A percentile compares a stretch with the other conserved stretches of the same genome.
Evolutionary conservation across 1,140 invertebrate genomes (phyloP).

Genomic region (Pogonomyrmex barbatus): DNA sequence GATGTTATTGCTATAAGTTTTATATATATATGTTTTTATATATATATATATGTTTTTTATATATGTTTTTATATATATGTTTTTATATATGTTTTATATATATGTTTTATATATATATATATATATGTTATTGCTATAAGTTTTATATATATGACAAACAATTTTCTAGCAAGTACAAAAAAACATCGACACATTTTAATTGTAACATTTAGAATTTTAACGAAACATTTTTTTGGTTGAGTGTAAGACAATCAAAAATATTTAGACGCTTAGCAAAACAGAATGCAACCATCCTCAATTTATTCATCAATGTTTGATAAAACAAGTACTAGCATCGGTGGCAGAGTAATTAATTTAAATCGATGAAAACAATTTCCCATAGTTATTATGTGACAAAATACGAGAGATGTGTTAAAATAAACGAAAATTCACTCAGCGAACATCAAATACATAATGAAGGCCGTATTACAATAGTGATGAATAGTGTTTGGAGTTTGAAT

Average conservation of each 20-base stretch:
- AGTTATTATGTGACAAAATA: not conserved
- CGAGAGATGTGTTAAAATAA: slow-evolving; percentile 9
- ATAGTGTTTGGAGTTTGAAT: slow-evolving; percentile 48
- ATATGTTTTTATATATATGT: too few species aligned
- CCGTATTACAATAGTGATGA: slow-evolving; percentile 36
- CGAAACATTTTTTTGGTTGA: too few species aligned
- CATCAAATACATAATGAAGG: slow-evolving; percentile 28
- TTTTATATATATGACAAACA: too few species aligned
- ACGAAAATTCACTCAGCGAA: slow-evolving; percentile 26
- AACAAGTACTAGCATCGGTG: not conserved
- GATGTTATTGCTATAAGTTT: too few species aligned
- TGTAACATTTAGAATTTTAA: too few species aligned
- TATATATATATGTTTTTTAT: too few species aligned
- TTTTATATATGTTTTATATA: too few species aligned
- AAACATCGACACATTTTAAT: too few species aligned
- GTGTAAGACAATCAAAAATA: not conserved
- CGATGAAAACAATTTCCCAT: not conserved
- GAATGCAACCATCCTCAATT: not conserved
- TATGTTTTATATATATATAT: too few species aligned
- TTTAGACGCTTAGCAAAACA: not conserved
- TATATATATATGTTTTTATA: too few species aligned
- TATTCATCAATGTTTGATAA: not conserved
- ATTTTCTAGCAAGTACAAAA: too few species aligned
- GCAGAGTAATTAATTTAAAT: slow-evolving; percentile 40
- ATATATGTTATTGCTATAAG: too few species aligned